Conservation (phyloP, 2,797 vertebrate species). For the Gadopsis marmoratus region DNA sequence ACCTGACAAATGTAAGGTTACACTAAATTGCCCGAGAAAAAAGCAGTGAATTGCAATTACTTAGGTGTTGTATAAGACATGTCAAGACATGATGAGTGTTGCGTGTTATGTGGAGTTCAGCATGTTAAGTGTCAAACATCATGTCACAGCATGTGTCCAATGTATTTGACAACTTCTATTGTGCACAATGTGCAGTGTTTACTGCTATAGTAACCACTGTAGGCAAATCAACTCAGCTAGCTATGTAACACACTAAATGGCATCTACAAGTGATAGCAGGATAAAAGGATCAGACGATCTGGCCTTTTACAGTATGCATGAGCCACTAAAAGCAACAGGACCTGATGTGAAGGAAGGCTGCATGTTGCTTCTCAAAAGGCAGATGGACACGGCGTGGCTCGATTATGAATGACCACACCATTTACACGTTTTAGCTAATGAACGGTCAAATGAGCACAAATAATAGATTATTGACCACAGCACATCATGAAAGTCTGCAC, state of each 20-base stretch:
- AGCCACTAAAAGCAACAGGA: neutral
- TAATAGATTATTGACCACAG: neutral
- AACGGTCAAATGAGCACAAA: neutral
- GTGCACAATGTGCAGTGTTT: neutral
- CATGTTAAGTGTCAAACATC: neutral
- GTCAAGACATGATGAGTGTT: neutral
- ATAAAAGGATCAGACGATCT: neutral
- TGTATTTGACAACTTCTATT: neutral
- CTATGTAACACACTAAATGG: neutral
- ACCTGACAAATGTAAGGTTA: conserved; percentile 1
- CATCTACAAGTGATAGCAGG: neutral
- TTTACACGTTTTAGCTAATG: neutral
- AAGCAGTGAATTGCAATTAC: conserved; percentile 7
- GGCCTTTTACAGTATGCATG: neutral
- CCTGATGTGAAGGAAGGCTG: neutral
- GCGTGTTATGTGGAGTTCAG: neutral
- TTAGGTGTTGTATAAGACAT: neutral
- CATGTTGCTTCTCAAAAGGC: neutral
- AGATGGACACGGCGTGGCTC: neutral
- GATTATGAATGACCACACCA: neutral
- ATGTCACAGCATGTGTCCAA: neutral
- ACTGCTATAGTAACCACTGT: neutral
- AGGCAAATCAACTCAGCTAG: neutral
- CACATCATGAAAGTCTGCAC: neutral
- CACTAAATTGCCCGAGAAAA: neutral